Conservation (phyloP, 2,113 vertebrate species). For the Melierax canorus region DNA sequence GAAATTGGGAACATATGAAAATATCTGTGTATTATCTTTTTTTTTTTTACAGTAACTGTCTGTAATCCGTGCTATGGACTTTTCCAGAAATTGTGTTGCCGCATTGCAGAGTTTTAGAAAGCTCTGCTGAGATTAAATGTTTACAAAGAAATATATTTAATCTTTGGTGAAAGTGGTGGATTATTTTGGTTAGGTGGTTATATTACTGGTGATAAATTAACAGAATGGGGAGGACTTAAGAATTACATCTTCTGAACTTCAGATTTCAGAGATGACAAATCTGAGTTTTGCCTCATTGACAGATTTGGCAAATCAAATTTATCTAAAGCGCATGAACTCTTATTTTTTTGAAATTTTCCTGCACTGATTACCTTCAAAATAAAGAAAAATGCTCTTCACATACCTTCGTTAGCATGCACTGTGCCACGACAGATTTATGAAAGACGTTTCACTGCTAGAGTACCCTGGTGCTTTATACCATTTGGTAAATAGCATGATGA, state of each 20-base stretch:
- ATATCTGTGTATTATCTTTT: neutral
- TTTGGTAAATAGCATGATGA: conserved; percentile 25
- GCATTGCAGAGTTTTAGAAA: neutral
- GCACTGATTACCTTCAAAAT: neutral
- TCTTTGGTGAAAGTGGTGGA: neutral
- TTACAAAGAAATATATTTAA: neutral
- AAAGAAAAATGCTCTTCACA: conserved; percentile 43
- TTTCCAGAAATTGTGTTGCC: neutral
- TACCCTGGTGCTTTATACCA: neutral
- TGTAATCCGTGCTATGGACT: neutral
- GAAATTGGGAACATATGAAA: neutral
- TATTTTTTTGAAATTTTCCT: conserved; percentile 2
- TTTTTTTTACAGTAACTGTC: neutral
- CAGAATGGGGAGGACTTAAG: neutral
- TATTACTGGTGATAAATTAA: neutral
- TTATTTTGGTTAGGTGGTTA: neutral
- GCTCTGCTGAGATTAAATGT: neutral
- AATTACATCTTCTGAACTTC: neutral
- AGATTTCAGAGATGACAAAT: neutral
- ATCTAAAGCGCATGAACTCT: neutral
- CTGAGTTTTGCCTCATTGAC: neutral
- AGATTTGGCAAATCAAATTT: neutral
- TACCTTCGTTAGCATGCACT: conserved; percentile 30
- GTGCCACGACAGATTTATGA: conserved; percentile 29
- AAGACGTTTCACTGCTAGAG: neutral